Percentiles rank a stretch among this genome's conserved stretches.
These are phyloP conservation scores for Hiodon tergisus DNA, from an alignment of 2,113 vertebrate genomes.

Conservation along the genomic window DNA sequence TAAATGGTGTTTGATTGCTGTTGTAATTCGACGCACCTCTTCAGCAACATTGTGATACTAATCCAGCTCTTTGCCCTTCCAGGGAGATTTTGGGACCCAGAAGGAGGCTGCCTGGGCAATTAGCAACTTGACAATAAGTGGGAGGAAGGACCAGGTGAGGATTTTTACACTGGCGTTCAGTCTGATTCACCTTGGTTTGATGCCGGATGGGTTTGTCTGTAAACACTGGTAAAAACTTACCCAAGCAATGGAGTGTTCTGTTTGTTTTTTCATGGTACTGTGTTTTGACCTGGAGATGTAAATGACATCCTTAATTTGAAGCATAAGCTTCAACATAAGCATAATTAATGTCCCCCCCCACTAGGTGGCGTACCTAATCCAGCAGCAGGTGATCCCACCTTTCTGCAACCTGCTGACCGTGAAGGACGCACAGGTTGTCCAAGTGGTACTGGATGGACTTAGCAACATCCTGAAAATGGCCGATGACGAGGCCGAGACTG, in stretches of 20 bases:
- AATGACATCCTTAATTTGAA: too few relatives aligned
- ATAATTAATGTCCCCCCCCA: not conserved
- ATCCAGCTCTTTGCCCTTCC: slow-evolving; percentile 26
- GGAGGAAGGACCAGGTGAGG: slow-evolving; percentile 93
- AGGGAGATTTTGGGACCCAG: slow-evolving; percentile 98
- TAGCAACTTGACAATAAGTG: slow-evolving; percentile 98
- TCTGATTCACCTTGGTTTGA: not conserved
- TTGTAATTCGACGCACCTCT: too few relatives aligned
- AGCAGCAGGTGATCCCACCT: slow-evolving; percentile 95
- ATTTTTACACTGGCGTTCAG: not conserved
- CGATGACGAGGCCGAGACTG: slow-evolving; percentile 93
- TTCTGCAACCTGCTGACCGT: slow-evolving; percentile 97
- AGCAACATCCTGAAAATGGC: slow-evolving; percentile 99
- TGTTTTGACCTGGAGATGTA: too few relatives aligned
- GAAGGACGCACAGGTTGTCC: slow-evolving; percentile 97
- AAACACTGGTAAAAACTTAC: not conserved
- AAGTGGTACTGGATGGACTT: slow-evolving; percentile 95
- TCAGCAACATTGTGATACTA: not conserved
- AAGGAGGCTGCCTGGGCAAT: slow-evolving; percentile 99
- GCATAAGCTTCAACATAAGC: too few relatives aligned
- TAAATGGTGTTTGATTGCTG: not conserved
- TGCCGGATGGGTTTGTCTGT: too few relatives aligned
- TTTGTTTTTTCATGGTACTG: too few relatives aligned
- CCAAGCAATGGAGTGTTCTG: too few relatives aligned
- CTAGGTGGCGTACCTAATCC: slow-evolving; percentile 94